Evolutionary conservation across 2,113 vertebrate genomes (phyloP).

Genomic region (Eidolon helvum): DNA sequence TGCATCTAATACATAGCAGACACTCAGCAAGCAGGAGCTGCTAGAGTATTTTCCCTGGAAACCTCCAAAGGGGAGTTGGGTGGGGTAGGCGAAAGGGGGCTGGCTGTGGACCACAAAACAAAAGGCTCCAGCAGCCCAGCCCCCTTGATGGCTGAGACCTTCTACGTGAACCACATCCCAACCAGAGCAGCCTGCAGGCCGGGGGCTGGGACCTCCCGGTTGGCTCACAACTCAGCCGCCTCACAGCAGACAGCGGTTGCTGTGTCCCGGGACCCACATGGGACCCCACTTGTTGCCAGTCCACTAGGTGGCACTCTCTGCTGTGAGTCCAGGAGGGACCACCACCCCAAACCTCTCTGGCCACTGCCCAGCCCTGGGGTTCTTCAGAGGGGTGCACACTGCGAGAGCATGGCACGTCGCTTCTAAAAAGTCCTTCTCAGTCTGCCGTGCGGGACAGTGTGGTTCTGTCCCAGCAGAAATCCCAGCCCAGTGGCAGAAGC

Average conservation of each 20-base stretch:
- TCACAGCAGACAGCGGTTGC: background rate
- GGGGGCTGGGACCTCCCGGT: background rate
- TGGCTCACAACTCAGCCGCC: background rate
- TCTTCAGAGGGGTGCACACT: rapidly evolving
- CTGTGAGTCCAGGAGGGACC: background rate
- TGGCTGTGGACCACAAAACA: background rate
- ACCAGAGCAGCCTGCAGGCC: background rate
- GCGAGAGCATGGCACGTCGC: background rate
- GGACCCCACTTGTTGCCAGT: background rate
- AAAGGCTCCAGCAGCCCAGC: background rate
- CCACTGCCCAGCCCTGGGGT: background rate
- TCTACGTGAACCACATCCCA: background rate
- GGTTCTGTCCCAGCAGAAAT: background rate
- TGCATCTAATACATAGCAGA: background rate
- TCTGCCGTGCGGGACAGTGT: rapidly evolving
- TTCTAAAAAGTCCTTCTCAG: background rate
- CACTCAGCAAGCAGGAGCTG: background rate
- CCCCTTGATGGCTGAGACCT: background rate
- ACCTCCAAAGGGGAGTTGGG: background rate
- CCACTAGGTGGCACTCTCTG: conserved; percentile 34
- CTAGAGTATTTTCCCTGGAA: background rate
- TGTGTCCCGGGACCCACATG: background rate
- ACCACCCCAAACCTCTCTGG: background rate
- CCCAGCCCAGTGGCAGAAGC: background rate
- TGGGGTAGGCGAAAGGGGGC: background rate